Base-by-base conservation (phyloP, 2,113 vertebrate species). In the Anseranas semipalmata region DNA sequence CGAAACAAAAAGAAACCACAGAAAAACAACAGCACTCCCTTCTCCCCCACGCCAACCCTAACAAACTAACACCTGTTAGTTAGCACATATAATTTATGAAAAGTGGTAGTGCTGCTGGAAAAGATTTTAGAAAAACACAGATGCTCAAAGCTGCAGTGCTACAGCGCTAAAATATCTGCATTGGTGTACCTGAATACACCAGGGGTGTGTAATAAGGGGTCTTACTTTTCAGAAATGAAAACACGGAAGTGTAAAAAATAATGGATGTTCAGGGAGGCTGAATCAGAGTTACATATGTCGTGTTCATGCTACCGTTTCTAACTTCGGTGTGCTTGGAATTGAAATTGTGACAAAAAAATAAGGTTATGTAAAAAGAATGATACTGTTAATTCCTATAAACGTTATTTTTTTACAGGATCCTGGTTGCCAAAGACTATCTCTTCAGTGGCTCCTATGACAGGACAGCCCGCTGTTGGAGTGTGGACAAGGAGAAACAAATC, bases 401-500 rank as follows among this genome's bases (percentile, higher is more conserved):
- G 48, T 35, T 4, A 4, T 37, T 45, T 79, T 79, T 88, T 73
- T 41, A 32, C 95, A 98, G 98, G 90, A 98, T 99, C 77, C 96
- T 99, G 59, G 98, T 98, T 68, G 80, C 95, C 81, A 93, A 98
- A 53, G 96, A 98, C 70, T 98, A 98, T 91, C 97, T 99, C 45
- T 99, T 99, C 37, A 99, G 98, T 52, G 97, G 98, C 83, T 98
- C 98, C 85, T 99, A 99, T 1, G 98, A 99, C 91, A 97, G 98
- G 70, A 98, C 98, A 0, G 98, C 98, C 4, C 98, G 98, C 3
- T 98, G 98, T 52, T 99, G 98, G 98, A 98, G 97, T 0, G 89
- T 98, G 85, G 98, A 98, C 67, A 96, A 97, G n/a, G 98, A 97
- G 35, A 98, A 98, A 81, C 96, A 91, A 73, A 94, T 98, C 90